A percentile compares a stretch with the other conserved stretches of the same genome.
These are phyloP conservation scores for Danaus melanippus DNA, from an alignment of 1,140 invertebrate species.

Conservation along the genomic window DNA sequence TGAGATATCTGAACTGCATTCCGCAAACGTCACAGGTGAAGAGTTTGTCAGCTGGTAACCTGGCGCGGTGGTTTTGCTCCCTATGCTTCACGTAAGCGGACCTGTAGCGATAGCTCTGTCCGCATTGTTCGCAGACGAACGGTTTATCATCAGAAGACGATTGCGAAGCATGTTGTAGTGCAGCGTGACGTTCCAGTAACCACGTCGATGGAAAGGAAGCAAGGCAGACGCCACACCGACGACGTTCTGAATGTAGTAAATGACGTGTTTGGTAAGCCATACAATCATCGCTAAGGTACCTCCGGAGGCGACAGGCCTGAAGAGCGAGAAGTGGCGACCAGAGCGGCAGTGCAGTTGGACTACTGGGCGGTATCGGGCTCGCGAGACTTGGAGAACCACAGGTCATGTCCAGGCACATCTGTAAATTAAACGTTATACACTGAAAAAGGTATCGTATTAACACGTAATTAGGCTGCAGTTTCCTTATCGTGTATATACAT, in stretches of 20 bases:
- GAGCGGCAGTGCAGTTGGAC: slow-evolving; percentile 71
- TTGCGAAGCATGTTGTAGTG: slow-evolving; percentile 80
- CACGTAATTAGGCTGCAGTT: not conserved
- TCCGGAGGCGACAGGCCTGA: slow-evolving; percentile 66
- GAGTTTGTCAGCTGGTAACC: slow-evolving; percentile 88
- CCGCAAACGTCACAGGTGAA: slow-evolving; percentile 92
- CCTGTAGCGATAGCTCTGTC: slow-evolving; percentile 89
- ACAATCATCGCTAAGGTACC: slow-evolving; percentile 65
- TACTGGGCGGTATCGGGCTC: slow-evolving; percentile 70
- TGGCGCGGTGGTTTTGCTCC: slow-evolving; percentile 89
- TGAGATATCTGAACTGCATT: slow-evolving; percentile 90
- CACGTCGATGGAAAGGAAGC: slow-evolving; percentile 87
- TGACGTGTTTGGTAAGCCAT: slow-evolving; percentile 57
- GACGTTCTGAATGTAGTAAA: slow-evolving; percentile 69
- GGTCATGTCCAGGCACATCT: slow-evolving; percentile 64
- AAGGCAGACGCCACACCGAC: slow-evolving; percentile 83
- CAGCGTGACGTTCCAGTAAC: slow-evolving; percentile 85
- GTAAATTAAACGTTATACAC: slow-evolving; percentile 19
- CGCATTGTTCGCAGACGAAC: slow-evolving; percentile 93
- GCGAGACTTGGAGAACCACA: slow-evolving; percentile 44
- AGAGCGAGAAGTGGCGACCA: slow-evolving; percentile 69
- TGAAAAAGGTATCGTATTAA: slow-evolving; percentile 2
- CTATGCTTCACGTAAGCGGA: slow-evolving; percentile 91
- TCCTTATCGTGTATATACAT: slow-evolving; percentile 18
- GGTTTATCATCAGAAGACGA: slow-evolving; percentile 83